A percentile compares a stretch with the other conserved stretches of the same genome.
phyloP scores from a whole-genome alignment of 2,888 invertebrate species.

The Epistrophella euchroma region DNA sequence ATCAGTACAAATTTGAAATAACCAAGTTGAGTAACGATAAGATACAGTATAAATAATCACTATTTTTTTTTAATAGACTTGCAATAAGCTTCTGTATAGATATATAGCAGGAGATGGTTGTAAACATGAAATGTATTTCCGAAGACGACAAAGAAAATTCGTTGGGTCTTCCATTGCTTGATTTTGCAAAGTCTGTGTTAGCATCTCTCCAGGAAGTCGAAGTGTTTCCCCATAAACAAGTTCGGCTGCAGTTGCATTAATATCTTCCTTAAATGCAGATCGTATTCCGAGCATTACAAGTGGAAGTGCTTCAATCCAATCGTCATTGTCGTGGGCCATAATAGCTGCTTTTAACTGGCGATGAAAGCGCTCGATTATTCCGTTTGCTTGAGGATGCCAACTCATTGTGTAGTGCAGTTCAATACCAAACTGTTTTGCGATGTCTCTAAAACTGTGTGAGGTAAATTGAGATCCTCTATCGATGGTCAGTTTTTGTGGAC shows the following conservation, averaged over 20 bases:
- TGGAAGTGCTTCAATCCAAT: slow-evolving; percentile 3
- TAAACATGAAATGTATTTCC: background rate
- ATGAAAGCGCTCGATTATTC: background rate
- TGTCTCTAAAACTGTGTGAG: background rate
- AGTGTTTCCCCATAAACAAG: slow-evolving; percentile 25
- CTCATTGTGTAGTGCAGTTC: background rate
- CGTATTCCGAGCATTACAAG: slow-evolving; percentile 4
- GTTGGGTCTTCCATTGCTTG: background rate
- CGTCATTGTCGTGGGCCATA: background rate
- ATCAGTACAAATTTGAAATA: too few species aligned
- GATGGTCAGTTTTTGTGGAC: background rate
- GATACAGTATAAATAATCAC: too few species aligned
- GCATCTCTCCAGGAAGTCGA: slow-evolving; percentile 11
- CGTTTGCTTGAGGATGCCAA: slow-evolving; percentile 18
- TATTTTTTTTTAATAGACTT: too few species aligned
- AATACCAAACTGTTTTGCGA: slow-evolving; percentile 4
- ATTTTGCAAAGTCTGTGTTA: background rate
- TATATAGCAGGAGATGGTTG: too few species aligned
- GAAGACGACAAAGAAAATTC: background rate
- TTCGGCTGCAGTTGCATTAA: slow-evolving; percentile 2
- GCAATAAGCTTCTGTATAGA: too few species aligned
- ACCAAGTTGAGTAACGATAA: too few species aligned
- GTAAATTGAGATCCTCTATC: slow-evolving; percentile 14
- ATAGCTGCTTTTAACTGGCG: slow-evolving; percentile 1
- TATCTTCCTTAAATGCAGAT: slow-evolving; percentile 10